Percentiles rank a stretch among this genome's conserved stretches.
These are phyloP conservation scores for Caradrina kadenii DNA, from an alignment of 2,888 invertebrate genomes.

Conservation along the genomic window DNA sequence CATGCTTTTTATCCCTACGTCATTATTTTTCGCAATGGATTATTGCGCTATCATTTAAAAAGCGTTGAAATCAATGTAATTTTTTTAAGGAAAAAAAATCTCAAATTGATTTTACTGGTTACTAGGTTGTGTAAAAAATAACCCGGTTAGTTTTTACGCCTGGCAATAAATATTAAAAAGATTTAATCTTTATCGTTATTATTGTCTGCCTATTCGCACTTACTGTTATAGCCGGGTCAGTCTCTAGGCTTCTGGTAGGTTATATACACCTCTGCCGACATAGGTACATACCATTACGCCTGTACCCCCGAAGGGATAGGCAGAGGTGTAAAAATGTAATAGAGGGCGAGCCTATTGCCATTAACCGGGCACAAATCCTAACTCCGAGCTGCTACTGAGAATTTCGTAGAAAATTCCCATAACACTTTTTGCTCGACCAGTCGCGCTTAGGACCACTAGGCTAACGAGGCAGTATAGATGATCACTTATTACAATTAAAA, in stretches of 20 bases:
- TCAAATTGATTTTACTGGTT: conserved; percentile 40
- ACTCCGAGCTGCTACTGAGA: no score
- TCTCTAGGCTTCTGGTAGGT: not conserved
- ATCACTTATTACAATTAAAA: conserved; percentile 1
- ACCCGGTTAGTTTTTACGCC: conserved; percentile 49
- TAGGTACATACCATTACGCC: no score
- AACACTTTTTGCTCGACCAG: no score
- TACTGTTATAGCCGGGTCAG: conserved; percentile 10
- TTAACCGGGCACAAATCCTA: no score
- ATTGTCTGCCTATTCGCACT: conserved; percentile 13
- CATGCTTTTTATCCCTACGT: not conserved
- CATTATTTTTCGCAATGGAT: conserved; percentile 30
- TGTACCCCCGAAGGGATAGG: no score
- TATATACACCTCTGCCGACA: not conserved
- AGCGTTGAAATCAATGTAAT: conserved; percentile 31
- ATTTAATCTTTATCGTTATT: conserved; percentile 15
- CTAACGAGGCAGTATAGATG: no score
- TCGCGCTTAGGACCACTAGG: no score
- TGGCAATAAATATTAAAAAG: conserved; percentile 50
- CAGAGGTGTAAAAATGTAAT: no score
- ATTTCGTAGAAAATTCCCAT: no score
- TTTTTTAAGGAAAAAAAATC: conserved; percentile 25
- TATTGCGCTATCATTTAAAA: conserved; percentile 42
- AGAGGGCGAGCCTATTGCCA: no score
- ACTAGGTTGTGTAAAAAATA: conserved; percentile 47